These are phyloP conservation scores for Erethizon dorsatum DNA, from an alignment of 2,797 vertebrate genomes.

Conservation along the genomic window DNA sequence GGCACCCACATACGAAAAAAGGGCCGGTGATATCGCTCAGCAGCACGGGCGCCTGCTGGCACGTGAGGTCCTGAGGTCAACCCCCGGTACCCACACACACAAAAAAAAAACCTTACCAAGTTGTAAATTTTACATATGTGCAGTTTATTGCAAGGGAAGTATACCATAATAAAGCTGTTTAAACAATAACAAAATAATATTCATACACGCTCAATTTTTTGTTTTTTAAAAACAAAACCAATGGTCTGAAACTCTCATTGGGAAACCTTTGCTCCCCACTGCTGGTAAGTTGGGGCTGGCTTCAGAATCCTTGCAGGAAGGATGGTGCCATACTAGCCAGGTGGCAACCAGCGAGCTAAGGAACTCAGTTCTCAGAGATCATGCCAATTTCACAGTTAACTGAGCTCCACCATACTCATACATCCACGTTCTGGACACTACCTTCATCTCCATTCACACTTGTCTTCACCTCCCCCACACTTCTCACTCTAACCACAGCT, in stretches of 20 bases:
- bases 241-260: slow-evolving; percentile 22
- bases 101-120: background rate
- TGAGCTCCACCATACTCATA: background rate
- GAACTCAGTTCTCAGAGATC: background rate
- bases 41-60: no score
- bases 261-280: slow-evolving; percentile 25
- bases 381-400: background rate
- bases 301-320: background rate
- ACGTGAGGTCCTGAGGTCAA: no score
- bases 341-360: background rate
- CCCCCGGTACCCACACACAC: no score
- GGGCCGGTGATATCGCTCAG: no score
- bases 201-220: slow-evolving; percentile 33
- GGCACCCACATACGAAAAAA: no score
- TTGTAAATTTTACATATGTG: slow-evolving; percentile 51
- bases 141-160: slow-evolving; percentile 51
- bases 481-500: background rate
- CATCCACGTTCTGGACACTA: background rate
- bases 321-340: background rate
- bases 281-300: background rate
- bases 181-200: slow-evolving; percentile 65
- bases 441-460: background rate
- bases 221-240: slow-evolving; percentile 63
- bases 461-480: background rate
- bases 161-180: slow-evolving; percentile 44